phyloP scores from a whole-genome alignment of 2,797 vertebrate genomes.

The Pseudochirops cupreus region DNA sequence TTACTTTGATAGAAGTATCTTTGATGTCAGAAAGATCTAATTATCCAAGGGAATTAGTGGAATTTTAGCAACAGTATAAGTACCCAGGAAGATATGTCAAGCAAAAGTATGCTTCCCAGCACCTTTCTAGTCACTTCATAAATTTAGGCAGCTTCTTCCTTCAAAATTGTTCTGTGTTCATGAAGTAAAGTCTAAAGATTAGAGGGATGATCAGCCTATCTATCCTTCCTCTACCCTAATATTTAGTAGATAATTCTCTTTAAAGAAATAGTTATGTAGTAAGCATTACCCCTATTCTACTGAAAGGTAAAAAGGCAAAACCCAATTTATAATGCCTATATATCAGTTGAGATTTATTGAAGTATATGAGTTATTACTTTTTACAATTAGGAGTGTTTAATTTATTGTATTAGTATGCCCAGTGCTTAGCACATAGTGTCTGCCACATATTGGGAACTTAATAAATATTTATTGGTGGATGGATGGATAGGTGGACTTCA shows the following conservation, averaged over 20 bases:
- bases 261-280: not conserved
- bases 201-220: not conserved
- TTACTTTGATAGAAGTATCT: constrained; percentile 39
- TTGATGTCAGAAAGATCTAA: constrained; percentile 15
- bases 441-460: not conserved
- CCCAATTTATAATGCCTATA: not conserved
- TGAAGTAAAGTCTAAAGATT: not conserved
- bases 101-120: not conserved
- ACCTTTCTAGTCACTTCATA: not conserved
- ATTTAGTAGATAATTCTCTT: not conserved
- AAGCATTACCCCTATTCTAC: not conserved
- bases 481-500: no score
- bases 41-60: not conserved
- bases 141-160: not conserved
- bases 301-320: not conserved
- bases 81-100: not conserved
- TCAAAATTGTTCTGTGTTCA: constrained; percentile 17
- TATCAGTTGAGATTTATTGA: not conserved
- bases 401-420: not conserved
- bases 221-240: not conserved
- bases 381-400: not conserved
- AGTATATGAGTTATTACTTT: not conserved
- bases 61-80: constrained; percentile 1
- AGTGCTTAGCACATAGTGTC: not conserved
- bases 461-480: not conserved